Evolutionary conservation across 2,888 invertebrate species (phyloP), one percentile per base, ranked within the genome.

Genomic region (Dysmachus trigonus): DNA sequence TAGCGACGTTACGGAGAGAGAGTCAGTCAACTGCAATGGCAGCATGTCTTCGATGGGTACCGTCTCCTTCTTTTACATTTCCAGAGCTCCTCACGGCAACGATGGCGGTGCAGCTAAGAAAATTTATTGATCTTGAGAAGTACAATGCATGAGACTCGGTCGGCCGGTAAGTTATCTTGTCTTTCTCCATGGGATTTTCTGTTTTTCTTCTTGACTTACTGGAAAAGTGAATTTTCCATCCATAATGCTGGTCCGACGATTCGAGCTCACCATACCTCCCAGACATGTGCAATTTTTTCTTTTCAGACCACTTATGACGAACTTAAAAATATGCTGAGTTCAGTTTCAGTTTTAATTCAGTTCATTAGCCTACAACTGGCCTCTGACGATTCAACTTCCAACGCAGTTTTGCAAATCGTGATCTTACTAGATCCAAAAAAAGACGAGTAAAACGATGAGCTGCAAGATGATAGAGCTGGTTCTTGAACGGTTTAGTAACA

Each of bases 171-270:
- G 47, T 15, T 27, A 31, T 47, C 62, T 30, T 62, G 81, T 79
- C 41, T 79, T 51, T 51, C 47, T 79, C 35, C 27, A 41, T 47
- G 15, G 38, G 47, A 77, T 79, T 47, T 47, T 27, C 27, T 82
- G 82, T 33, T 82, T 82, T 62, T 82, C 82, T 82, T 62, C 62
- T 82, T 62, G 62, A 62, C 33, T 33, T 82, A 62, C 82, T 33
- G 79, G 82, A 82, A 82, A 82, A 62, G 82, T 82, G 82, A 79
- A 79, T 82, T 82, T 81, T 71, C 82, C 33, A 62, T 35, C 53
- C 33, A 30, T 15, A 0, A 62, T 27, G 62, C 35, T 62, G 62
- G 13, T 38, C 30, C 31, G 53, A 8, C 53, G 31, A 15, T 7
- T 33, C 10, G 7, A 5, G 10, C 47, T 27, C n/a, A 41, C 27